Conservation (phyloP, 2,888 invertebrate species). For the Apoda limacodes region DNA sequence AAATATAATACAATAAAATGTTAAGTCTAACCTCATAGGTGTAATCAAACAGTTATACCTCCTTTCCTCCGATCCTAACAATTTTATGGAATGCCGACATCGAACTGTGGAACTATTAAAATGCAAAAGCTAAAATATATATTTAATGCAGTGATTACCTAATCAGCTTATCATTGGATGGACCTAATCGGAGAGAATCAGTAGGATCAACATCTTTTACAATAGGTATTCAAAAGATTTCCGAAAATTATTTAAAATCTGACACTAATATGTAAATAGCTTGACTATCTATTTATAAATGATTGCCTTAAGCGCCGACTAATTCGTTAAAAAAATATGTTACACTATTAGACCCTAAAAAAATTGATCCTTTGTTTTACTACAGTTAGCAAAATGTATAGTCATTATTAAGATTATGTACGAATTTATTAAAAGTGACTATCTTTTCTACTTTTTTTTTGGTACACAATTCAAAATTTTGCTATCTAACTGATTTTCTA, state of each 20-base stretch:
- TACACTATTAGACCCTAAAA: constrained; percentile 52
- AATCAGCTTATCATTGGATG: constrained; percentile 60
- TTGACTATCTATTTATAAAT: constrained; percentile 50
- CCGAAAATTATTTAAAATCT: no score
- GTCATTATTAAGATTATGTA: constrained; percentile 34
- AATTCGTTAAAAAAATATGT: constrained; percentile 60
- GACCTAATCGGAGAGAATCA: constrained; percentile 62
- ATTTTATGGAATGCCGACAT: constrained; percentile 66
- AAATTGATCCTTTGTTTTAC: constrained; percentile 49
- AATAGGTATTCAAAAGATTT: no score
- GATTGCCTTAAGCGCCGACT: constrained; percentile 55
- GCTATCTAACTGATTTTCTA: constrained; percentile 61
- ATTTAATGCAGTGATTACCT: no score
- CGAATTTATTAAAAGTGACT: constrained; percentile 36
- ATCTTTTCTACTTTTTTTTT: constrained; percentile 46
- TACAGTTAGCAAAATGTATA: constrained; percentile 39
- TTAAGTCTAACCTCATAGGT: no score
- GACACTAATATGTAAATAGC: no score
- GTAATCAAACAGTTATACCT: no score
- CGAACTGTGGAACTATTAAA: constrained; percentile 60
- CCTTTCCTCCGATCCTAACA: constrained; percentile 63
- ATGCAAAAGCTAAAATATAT: constrained; percentile 54
- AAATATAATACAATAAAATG: no score
- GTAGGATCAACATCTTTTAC: constrained; percentile 37
- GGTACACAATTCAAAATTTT: constrained; percentile 60